Base-by-base conservation (phyloP, 2,113 vertebrate genomes). In the Terrapene triunguis region DNA sequence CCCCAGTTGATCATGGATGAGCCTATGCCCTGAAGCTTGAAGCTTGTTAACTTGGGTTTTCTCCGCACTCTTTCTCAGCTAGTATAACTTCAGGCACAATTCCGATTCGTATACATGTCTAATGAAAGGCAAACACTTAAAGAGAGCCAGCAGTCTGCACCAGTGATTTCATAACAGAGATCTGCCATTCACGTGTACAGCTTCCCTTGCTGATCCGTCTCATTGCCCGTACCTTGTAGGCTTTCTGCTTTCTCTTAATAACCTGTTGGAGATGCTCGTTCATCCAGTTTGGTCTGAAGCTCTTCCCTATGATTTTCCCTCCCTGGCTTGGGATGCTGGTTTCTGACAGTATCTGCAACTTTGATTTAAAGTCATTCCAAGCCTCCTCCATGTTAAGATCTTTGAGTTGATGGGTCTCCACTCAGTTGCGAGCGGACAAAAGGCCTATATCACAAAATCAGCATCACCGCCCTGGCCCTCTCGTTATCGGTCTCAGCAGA, bases 81-180 rank as follows among this genome's bases (percentile, higher is more conserved):
- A 65, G n/a, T 76, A 93, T 54, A 94, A 87, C 82, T 86, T 89
- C 47, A 82, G 74, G 50, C 57, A 35, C 8, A n/a, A 54, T 74
- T 96, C 79, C 95, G 91, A 87, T 85, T 95, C 82, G 89, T 62
- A 3, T 81, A 42, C 89, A 78, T 3, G 29, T 65, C n/a, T 53
- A 50, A 92, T 93, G 80, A 93, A 93, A 97, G 48, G 48, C 47
- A 91, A 82, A 84, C 10, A 25, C 29, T 47, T 51, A 65, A 80
- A 83, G 90, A 81, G 88, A 95, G 53, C 55, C 86, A 81, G 89
- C 51, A 16, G 22, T 89, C 27, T 25, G 47, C 89, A 86, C 85
- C 47, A 80, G 32, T 65, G 62, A 65, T 35, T n/a, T 65, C 32
- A 9, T n/a, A 35, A 17, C 62, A 35, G 32, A 65, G 32, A n/a